Conservation (phyloP, 35 echinoderm and acorn worm species). For the Chiridota heheva region DNA sequence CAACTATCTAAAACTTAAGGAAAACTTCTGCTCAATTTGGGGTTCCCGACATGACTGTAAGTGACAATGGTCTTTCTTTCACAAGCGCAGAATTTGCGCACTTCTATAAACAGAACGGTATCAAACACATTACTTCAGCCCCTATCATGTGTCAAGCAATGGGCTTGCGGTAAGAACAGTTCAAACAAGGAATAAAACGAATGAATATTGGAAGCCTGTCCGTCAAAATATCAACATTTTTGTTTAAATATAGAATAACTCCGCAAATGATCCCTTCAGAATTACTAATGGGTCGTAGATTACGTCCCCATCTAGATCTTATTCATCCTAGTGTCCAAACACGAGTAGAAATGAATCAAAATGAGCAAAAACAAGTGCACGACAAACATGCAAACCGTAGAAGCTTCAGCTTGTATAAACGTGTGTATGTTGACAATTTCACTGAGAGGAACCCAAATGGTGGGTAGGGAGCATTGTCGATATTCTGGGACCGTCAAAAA, state of each 20-base stretch:
- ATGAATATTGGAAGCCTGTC: constrained; percentile 31
- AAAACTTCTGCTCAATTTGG: neutral
- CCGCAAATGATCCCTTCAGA: constrained; percentile 57
- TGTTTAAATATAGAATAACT: constrained; percentile 60
- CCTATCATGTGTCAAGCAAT: constrained; percentile 57
- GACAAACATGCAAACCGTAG: constrained; percentile 1
- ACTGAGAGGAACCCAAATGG: too few relatives aligned
- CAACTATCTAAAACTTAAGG: constrained; percentile 21
- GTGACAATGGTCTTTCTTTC: constrained; percentile 20
- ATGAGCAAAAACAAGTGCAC: constrained; percentile 26
- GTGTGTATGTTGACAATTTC: constrained; percentile 48
- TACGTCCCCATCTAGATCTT: constrained; percentile 17
- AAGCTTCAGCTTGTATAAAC: neutral
- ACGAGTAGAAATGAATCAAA: constrained; percentile 23
- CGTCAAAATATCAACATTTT: constrained; percentile 56
- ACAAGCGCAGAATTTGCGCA: constrained; percentile 39
- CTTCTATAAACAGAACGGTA: constrained; percentile 36
- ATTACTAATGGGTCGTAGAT: constrained; percentile 7
- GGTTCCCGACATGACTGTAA: neutral
- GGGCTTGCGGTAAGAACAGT: constrained; percentile 63
- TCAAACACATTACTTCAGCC: constrained; percentile 53
- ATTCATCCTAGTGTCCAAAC: constrained; percentile 31
- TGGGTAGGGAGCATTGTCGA: too few relatives aligned
- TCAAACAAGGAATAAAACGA: constrained; percentile 25
- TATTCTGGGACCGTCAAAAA: too few relatives aligned